Base-by-base conservation (phyloP, 2,797 vertebrate genomes). In the Tokudaia muenninki region DNA sequence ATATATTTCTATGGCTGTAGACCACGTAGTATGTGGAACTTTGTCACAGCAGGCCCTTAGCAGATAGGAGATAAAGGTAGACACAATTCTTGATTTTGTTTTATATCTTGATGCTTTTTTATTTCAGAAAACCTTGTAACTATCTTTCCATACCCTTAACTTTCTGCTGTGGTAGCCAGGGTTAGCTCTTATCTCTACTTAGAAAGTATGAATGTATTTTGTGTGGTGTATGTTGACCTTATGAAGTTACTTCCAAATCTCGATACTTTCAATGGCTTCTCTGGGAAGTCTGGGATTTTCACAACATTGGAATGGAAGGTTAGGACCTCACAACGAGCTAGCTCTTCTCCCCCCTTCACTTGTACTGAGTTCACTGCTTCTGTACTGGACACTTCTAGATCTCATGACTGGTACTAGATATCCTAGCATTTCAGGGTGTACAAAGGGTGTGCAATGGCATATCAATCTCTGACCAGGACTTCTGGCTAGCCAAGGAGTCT, bases 291-390 rank as follows among this genome's bases (percentile, higher is more conserved):
- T 61, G 24, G 29, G 6, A n/a, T 67, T 74, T n/a, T 3, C 50
- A 24, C 0, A 14, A 19, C 1, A 0, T 0, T 19, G 3, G 4
- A 9, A 10, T 2, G 13, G 44, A 26, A 37, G 65, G 37, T 6
- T 2, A 26, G 44, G 22, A 1, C 17, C 19, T 37, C 17, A 6
- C 0, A 24, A 1, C 3, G 0, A 37, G 31, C 21, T 24, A 4
- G 0, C 79, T 8, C 3, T 34, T n/a, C 4, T 91, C 12, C 2
- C 16, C 16, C 12, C 31, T 65, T 50, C 29, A 10, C 19, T 14
- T 26, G 61, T 1, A 0, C 1, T 19, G 26, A 63, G n/a, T 29
- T 17, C 17, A 19, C 31, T 31, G 6, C 14, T 1, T 21, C 19
- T 29, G 14, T 52, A 16, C 19, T 7, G 19, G 21, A 24, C 3